These are phyloP conservation scores for Tetranychus cinnabarinus DNA, from an alignment of 1,140 invertebrate genomes.

Conservation along the genomic window DNA sequence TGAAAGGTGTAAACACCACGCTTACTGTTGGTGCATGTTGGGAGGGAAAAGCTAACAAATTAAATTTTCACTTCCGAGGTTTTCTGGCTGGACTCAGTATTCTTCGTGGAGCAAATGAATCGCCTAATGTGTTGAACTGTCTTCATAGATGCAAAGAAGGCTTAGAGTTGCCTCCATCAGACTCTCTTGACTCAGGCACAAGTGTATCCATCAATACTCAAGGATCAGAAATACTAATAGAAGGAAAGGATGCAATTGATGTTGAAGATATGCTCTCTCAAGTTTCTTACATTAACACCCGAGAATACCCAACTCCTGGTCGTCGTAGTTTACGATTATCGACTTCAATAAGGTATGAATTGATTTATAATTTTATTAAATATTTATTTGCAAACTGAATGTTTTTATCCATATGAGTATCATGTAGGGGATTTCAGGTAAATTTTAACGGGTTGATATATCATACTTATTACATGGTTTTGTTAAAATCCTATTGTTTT, in stretches of 20 bases:
- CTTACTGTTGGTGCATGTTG: conserved; percentile 87
- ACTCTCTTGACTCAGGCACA: conserved; percentile 39
- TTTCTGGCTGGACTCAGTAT: conserved; percentile 65
- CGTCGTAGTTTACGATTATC: conserved; percentile 53
- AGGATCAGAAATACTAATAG: conserved; percentile 66
- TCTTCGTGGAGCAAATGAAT: conserved; percentile 49
- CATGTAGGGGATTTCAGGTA: too few species aligned
- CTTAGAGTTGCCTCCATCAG: conserved; percentile 48
- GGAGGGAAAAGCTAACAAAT: conserved; percentile 73
- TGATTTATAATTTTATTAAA: too few species aligned
- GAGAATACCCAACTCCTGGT: conserved; percentile 74
- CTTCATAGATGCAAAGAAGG: conserved; percentile 64
- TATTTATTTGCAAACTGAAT: too few species aligned
- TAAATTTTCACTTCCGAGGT: conserved; percentile 64
- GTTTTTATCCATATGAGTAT: too few species aligned
- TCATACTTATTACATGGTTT: too few species aligned
- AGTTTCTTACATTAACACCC: conserved; percentile 67
- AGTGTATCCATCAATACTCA: conserved; percentile 27
- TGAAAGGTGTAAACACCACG: conserved; percentile 75
- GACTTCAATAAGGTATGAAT: conserved; percentile 18
- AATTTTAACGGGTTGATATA: too few species aligned
- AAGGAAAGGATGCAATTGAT: conserved; percentile 66
- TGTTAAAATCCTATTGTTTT: too few species aligned
- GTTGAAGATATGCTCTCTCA: conserved; percentile 61
- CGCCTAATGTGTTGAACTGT: conserved; percentile 51